Evolutionary conservation across 2,888 invertebrate genomes (phyloP).

Genomic region (Mythimna loreyi): DNA sequence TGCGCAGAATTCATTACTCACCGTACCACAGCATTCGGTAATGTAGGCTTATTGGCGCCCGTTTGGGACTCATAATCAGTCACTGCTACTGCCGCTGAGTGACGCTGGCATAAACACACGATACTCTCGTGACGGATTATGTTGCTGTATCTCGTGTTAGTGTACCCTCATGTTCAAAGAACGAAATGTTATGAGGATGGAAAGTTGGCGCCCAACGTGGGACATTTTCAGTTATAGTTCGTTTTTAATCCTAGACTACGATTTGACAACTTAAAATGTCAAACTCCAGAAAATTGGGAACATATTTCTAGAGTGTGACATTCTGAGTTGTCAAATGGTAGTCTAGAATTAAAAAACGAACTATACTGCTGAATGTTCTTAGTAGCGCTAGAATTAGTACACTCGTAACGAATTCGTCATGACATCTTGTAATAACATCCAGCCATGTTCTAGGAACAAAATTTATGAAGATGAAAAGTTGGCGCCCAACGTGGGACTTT

Average conservation of each 20-base stretch:
- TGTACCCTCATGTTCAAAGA: background rate
- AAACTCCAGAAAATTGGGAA: too few relatives aligned
- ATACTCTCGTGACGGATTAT: slow-evolving; percentile 45
- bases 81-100: slow-evolving; percentile 38
- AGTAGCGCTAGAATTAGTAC: too few relatives aligned
- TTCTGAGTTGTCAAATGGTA: too few relatives aligned
- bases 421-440: too few relatives aligned
- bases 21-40: slow-evolving; percentile 25
- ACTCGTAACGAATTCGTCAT: too few relatives aligned
- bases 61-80: slow-evolving; percentile 56
- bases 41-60: slow-evolving; percentile 60
- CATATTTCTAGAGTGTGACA: too few relatives aligned
- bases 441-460: background rate
- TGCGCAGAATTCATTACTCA: slow-evolving; percentile 44
- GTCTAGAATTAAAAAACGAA: too few relatives aligned
- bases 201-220: slow-evolving; percentile 17
- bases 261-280: too few relatives aligned
- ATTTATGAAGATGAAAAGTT: background rate
- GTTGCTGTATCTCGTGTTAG: slow-evolving; percentile 2
- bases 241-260: too few relatives aligned
- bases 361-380: too few relatives aligned
- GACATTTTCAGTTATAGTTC: background rate
- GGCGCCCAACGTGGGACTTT: slow-evolving; percentile 2
- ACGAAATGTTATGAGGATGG: background rate
- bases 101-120: slow-evolving; percentile 47